Percentiles rank a stretch among this genome's conserved stretches.
phyloP scores from a whole-genome alignment of 2,888 invertebrate genomes.

The Melitaea athalia region DNA sequence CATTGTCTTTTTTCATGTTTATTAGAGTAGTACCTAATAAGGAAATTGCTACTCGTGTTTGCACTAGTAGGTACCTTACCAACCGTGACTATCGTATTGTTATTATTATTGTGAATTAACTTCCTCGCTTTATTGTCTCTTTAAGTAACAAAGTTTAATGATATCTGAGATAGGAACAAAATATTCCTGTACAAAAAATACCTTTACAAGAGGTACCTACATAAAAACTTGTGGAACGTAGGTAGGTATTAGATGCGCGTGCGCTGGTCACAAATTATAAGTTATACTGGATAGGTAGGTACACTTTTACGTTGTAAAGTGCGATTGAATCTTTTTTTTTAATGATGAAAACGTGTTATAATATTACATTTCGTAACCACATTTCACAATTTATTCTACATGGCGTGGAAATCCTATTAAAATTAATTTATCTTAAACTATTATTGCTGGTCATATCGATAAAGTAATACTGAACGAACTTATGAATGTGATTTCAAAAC shows the following conservation, averaged over 20 bases:
- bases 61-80: conserved; percentile 66
- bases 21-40: conserved; percentile 60
- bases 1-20: conserved; percentile 38
- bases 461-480: conserved; percentile 79
- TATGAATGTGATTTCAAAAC: conserved; percentile 82
- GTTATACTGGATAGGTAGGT: conserved; percentile 21
- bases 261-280: conserved; percentile 63
- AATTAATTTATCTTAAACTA: conserved; percentile 81
- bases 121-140: conserved; percentile 69
- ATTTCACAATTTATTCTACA: conserved; percentile 80
- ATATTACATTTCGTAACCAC: conserved; percentile 73
- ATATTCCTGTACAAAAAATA: conserved; percentile 44
- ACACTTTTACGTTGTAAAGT: conserved; percentile 62
- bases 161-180: conserved; percentile 53
- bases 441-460: conserved; percentile 79
- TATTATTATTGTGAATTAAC: conserved; percentile 66
- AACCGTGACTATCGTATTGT: conserved; percentile 73
- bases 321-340: conserved; percentile 53
- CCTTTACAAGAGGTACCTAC: conserved; percentile 37
- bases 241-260: conserved; percentile 63
- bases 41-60: conserved; percentile 65
- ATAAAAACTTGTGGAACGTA: conserved; percentile 39
- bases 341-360: conserved; percentile 52
- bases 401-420: conserved; percentile 81
- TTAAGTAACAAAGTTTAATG: conserved; percentile 56